Percentiles rank a stretch among this genome's conserved stretches.
These are phyloP conservation scores for Collichthys lucidus DNA, from an alignment of 2,113 vertebrate species.

Conservation along the genomic window DNA sequence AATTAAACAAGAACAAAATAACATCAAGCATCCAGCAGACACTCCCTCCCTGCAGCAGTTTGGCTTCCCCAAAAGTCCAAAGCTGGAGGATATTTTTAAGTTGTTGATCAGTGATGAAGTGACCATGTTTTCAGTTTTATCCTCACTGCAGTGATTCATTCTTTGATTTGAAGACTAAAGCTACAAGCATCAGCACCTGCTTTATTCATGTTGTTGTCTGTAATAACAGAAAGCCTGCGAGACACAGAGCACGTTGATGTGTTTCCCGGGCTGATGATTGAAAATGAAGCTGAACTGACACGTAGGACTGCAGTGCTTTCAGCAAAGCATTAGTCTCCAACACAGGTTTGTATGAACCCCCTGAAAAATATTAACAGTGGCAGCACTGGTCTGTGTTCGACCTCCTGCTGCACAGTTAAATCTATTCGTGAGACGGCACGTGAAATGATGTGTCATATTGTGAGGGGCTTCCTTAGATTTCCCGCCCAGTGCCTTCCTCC, in stretches of 20 bases:
- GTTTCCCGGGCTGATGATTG: conserved; percentile 42
- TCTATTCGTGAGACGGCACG: conserved; percentile 46
- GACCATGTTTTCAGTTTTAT: conserved; percentile 24
- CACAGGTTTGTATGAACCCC: conserved; percentile 41
- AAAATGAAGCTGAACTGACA: conserved; percentile 61
- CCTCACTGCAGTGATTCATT: conserved; percentile 41
- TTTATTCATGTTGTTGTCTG: conserved; percentile 5
- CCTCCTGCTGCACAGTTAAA: conserved; percentile 44
- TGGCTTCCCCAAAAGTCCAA: conserved; percentile 58
- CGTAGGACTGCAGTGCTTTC: conserved; percentile 56
- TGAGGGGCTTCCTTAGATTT: conserved; percentile 72
- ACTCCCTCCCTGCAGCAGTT: conserved; percentile 46
- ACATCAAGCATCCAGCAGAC: conserved; percentile 45
- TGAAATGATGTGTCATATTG: conserved; percentile 70
- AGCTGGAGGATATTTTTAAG: conserved; percentile 49
- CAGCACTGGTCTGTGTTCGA: conserved; percentile 31
- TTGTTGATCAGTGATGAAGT: conserved; percentile 32
- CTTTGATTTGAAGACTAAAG: conserved; percentile 29
- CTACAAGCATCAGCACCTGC: conserved; percentile 6
- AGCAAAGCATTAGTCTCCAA: conserved; percentile 30
- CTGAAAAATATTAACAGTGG: conserved; percentile 14
- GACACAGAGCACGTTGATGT: conserved; percentile 30
- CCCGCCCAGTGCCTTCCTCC: conserved; percentile 34
- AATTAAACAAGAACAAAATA: conserved; percentile 31
- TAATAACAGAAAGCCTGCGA: conserved; percentile 33